Evolutionary conservation across 2,797 vertebrate genomes (phyloP), one percentile per base, ranked within the genome.

Genomic region (Hapalemur alaotrensis): DNA sequence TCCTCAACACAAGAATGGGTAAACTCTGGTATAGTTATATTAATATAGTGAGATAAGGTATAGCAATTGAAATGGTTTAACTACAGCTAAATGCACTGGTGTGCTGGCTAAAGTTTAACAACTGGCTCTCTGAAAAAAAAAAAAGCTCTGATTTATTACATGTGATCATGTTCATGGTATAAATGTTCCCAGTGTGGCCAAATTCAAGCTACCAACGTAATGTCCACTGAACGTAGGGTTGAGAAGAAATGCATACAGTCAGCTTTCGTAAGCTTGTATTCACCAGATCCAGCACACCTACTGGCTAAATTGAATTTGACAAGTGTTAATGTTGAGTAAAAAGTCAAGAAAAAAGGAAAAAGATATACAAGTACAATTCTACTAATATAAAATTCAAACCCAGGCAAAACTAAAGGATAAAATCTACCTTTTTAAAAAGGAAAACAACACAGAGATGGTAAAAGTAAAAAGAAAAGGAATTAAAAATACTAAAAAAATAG

Each of bases 151-250:
- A 54, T 88, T 75, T 89, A 38, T 57, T 52, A 22, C 28, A 52
- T 81, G 76, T 81, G 11, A 38, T 10, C 50, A 43, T 67, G 70
- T 88, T 70, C 41, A 25, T 82, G n/a, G 18, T 46, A 46, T 63
- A 81, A 95, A 88, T 50, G 30, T 10, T 91, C 15, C 23, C 25
- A 20, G 7, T 8, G 63, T 65, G 12, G 35, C 11, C 35, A 94
- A 88, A 92, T 76, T 92, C 46, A 95, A 79, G 25, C 20, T 90
- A 67, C 41, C 57, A 93, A 59, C 79, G 32, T 87, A 87, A 96
- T 82, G 23, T 50, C n/a, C 38, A 85, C 5, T 48, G 20, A 76
- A 75, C 22, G 61, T 14, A 23, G 32, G 2, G 4, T 17, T 78
- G 48, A 73, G 59, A 91, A 95, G 25, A 75, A 32, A 78, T 7